Evolutionary conservation across 2,888 invertebrate species (phyloP).

Genomic region (Pharmacophagus antenor): DNA sequence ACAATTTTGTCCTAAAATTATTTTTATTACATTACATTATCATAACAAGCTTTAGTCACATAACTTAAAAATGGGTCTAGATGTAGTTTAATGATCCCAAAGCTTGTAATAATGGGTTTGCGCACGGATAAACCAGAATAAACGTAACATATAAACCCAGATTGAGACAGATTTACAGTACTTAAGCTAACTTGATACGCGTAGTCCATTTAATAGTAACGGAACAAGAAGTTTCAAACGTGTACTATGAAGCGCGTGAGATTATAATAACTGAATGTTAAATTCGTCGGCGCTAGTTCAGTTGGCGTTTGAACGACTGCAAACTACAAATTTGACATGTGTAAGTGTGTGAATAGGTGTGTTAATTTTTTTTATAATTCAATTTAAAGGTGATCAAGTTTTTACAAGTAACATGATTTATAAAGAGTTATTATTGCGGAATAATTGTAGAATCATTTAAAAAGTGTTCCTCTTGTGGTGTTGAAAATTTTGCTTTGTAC

Average conservation of each 20-base stretch:
- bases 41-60: conserved; percentile 8
- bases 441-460: too few relatives aligned
- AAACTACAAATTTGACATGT: not conserved
- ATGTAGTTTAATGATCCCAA: conserved; percentile 4
- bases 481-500: not conserved
- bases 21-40: conserved; percentile 18
- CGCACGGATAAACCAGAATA: conserved; percentile 27
- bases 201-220: conserved; percentile 32
- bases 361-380: too few relatives aligned
- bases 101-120: conserved; percentile 17
- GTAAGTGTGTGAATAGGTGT: too few relatives aligned
- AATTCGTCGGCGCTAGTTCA: conserved; percentile 1
- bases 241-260: not conserved
- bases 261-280: conserved; percentile 5
- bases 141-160: conserved; percentile 36
- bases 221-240: conserved; percentile 23
- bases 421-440: too few relatives aligned
- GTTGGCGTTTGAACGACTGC: not conserved
- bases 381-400: too few relatives aligned
- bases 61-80: conserved; percentile 3
- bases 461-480: too few relatives aligned
- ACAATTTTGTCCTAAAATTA: too few relatives aligned
- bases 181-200: conserved; percentile 23
- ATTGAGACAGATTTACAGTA: conserved; percentile 31
- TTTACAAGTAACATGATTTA: too few relatives aligned